Percentiles rank a stretch among this genome's conserved stretches.
Conservation (phyloP, 92 coral and sea anemone genomes). For the Epizoanthus illoricatus region DNA sequence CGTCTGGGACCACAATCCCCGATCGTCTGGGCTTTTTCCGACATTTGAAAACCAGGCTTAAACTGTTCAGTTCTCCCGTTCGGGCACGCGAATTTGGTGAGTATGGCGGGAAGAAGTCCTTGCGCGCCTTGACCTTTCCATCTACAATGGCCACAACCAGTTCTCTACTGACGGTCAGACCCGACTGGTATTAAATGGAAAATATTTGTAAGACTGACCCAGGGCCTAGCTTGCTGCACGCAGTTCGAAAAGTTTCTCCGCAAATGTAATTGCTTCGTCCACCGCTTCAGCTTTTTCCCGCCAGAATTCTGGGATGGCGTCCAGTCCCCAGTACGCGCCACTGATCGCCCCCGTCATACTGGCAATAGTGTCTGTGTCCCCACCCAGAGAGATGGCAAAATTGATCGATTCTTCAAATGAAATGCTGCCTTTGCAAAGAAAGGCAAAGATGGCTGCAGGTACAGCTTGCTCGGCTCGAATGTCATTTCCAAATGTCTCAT, state of each 20-base stretch:
- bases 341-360: conserved; percentile 96
- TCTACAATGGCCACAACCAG: no score
- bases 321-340: conserved; percentile 94
- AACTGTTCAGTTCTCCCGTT: no score
- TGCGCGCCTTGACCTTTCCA: no score
- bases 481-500: conserved; percentile 81
- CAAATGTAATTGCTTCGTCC: conserved; percentile 73
- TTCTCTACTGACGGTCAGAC: no score
- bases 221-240: background rate
- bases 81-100: no score
- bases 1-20: no score
- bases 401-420: conserved; percentile 74
- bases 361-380: conserved; percentile 98
- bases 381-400: conserved; percentile 96
- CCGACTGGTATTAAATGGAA: no score
- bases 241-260: conserved; percentile 73
- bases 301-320: conserved; percentile 74
- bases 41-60: no score
- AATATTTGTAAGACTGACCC: background rate
- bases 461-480: conserved; percentile 91
- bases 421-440: conserved; percentile 70
- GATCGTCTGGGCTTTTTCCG: no score
- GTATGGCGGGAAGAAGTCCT: no score
- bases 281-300: conserved; percentile 79
- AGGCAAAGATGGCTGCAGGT: conserved; percentile 95